Evolutionary conservation across 23 tunicate genomes (phyloP).

Genomic region (Ciona savignyi): DNA sequence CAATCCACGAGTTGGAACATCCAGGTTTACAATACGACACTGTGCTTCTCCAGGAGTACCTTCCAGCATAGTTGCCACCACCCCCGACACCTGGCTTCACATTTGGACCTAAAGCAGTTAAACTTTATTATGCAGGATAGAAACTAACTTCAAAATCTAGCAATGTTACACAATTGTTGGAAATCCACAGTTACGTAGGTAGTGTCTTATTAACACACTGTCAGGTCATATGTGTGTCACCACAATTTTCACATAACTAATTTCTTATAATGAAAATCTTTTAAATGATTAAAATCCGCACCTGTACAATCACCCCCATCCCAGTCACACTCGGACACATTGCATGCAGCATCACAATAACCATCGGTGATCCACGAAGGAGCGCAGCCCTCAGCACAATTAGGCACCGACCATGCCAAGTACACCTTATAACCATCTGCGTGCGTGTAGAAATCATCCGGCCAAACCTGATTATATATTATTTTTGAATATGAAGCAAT

Average conservation of each 20-base stretch:
- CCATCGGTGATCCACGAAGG: slow-evolving; percentile 91
- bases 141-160: too few species aligned
- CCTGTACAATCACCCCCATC: slow-evolving; percentile 97
- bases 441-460: slow-evolving; percentile 86
- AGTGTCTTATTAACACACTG: background rate
- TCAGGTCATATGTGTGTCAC: background rate
- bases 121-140: too few species aligned
- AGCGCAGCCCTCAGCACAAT: slow-evolving; percentile 89
- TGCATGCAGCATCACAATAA: slow-evolving; percentile 86
- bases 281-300: too few species aligned
- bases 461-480: slow-evolving; percentile 67
- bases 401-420: slow-evolving; percentile 89
- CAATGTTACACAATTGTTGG: too few species aligned
- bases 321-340: slow-evolving; percentile 79
- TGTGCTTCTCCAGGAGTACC: slow-evolving; percentile 24
- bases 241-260: too few species aligned
- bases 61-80: slow-evolving; percentile 17
- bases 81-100: slow-evolving; percentile 72
- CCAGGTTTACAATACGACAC: slow-evolving; percentile 58
- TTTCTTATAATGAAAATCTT: too few species aligned
- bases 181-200: too few species aligned
- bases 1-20: slow-evolving; percentile 81
- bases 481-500: too few species aligned
- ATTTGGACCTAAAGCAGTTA: slow-evolving; percentile 39
- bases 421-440: slow-evolving; percentile 74